Conservation (phyloP, 2,797 vertebrate genomes). For the Bucorvus abyssinicus region DNA sequence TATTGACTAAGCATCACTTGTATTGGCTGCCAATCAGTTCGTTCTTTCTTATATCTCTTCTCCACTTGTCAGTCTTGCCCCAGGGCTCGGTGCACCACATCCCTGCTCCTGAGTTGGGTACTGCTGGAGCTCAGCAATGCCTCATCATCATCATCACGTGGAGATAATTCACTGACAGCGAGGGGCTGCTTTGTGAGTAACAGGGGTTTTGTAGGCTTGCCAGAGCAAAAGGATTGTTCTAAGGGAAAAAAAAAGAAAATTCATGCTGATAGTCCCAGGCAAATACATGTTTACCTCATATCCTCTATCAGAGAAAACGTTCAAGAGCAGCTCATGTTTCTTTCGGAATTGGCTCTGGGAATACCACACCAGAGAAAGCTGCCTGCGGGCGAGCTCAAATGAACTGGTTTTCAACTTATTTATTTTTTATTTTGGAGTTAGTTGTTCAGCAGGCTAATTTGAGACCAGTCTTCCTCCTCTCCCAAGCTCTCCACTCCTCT, state of each 20-base stretch:
- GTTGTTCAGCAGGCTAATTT: background rate
- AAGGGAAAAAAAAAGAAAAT: background rate
- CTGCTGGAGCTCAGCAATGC: background rate
- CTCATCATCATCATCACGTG: too few species aligned
- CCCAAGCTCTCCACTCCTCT: background rate
- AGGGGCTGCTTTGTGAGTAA: background rate
- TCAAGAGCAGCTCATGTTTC: background rate
- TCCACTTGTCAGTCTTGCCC: background rate
- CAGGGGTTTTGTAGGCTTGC: background rate
- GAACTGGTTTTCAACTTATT: background rate
- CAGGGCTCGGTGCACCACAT: accelerated
- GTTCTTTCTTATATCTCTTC: background rate
- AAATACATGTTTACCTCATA: background rate
- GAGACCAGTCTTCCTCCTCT: background rate
- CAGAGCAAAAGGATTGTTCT: background rate
- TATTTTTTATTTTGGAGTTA: background rate
- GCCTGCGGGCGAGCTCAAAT: background rate
- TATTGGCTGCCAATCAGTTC: background rate
- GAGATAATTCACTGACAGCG: too few species aligned
- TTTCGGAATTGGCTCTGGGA: background rate
- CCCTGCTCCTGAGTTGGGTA: background rate
- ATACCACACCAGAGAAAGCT: background rate
- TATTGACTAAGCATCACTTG: background rate
- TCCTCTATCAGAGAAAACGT: background rate
- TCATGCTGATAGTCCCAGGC: background rate